Evolutionary conservation across 2,113 vertebrate genomes (phyloP).

Genomic region (Dolichotis patagonum): DNA sequence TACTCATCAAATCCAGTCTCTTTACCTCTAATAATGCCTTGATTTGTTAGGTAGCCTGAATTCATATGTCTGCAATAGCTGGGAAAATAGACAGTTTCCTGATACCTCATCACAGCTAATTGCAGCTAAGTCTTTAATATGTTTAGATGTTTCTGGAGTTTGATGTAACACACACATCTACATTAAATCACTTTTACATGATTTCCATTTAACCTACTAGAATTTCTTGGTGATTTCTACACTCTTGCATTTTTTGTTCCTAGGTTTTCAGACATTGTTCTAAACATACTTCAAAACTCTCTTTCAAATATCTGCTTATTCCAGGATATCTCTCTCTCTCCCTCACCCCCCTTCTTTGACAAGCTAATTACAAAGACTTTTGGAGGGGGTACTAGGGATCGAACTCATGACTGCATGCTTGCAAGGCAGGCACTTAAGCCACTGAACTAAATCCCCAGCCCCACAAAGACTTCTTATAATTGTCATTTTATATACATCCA

Average conservation of each 20-base stretch:
- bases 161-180: background rate
- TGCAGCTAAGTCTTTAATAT: background rate
- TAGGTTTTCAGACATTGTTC: background rate
- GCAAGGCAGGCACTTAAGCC: too few relatives aligned
- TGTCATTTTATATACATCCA: background rate
- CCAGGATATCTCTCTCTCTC: background rate
- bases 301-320: background rate
- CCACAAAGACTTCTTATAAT: background rate
- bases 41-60: background rate
- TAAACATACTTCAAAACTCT: background rate
- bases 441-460: too few relatives aligned
- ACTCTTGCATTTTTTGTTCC: background rate
- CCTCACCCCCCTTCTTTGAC: background rate
- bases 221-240: background rate
- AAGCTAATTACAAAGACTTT: background rate
- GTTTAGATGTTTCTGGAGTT: constrained; percentile 20
- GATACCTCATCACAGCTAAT: constrained; percentile 15
- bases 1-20: background rate
- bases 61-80: background rate
- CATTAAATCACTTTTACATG: background rate
- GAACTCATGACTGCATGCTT: too few relatives aligned
- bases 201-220: background rate
- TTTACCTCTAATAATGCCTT: background rate
- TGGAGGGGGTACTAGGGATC: too few relatives aligned
- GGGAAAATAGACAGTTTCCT: background rate